Base-by-base conservation (phyloP, 1,140 invertebrate species). In the Potamilus streckersoni region DNA sequence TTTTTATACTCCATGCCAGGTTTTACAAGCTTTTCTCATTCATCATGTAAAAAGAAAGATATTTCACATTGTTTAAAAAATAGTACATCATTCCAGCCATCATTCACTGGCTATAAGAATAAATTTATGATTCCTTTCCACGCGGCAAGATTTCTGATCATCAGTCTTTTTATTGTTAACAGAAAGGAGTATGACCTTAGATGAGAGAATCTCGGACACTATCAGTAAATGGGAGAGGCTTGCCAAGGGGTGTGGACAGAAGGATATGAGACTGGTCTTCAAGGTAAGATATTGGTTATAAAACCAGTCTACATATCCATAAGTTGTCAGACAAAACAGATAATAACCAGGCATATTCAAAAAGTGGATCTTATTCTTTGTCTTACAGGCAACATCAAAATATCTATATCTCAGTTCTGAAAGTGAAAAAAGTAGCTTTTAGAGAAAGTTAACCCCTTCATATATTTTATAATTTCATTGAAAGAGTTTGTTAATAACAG, bases 151-250 rank as follows among this genome's bases (percentile, higher is more conserved):
- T 67, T 31, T 17, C 4, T 67, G 65, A 0, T 55, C 4, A 67
- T 31, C 59, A 27, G 59, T 17, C 58, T 63, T 60, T 64, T 63
- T 49, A 64, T 17, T 60, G 49, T 73, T 72, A 38, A 61, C 94
- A 60, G 96, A 98, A 86, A 91, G 96, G 73, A 95, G 95, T 81
- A 91, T 98, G 81, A 91, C 94, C 17, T 92, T 93, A 2, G 95
- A 95, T 82, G 96, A 98, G 87, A 96, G 97, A 84, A 93, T 97
- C 17, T 95, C 96, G 5, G 97, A 98, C 88, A 96, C 97, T 19
- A 94, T 98, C 92, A 96, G 96, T 0, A 96, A 97, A 89, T 98
- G 97, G 97, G 97, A 98, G 89, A 93, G 94, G 80, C 95, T 90
- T 74, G 79, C 84, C 11, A 82, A 84, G 58, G 83, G 85, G 27